Evolutionary conservation across 2,113 vertebrate species (phyloP).

Genomic region (Anhinga rufa): DNA sequence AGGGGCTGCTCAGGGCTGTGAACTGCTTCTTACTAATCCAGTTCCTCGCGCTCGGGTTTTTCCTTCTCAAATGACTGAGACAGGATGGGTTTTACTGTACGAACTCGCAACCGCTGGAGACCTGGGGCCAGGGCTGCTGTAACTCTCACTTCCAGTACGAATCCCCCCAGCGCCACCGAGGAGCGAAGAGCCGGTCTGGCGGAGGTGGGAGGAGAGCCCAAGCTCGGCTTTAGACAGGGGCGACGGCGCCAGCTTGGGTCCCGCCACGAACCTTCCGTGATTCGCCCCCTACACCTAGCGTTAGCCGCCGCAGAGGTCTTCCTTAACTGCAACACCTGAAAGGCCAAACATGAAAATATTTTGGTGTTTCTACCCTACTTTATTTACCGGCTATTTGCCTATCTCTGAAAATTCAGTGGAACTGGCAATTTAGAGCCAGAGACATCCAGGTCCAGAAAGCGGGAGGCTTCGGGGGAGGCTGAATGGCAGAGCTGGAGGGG

Average conservation of each 20-base stretch:
- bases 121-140: neutral
- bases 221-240: fast-evolving
- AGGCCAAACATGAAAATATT: neutral
- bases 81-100: neutral
- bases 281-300: neutral
- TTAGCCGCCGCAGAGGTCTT: neutral
- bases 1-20: fast-evolving
- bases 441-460: neutral
- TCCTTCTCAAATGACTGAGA: fast-evolving
- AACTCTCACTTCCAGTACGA: fast-evolving
- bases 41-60: fast-evolving
- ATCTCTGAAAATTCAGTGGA: neutral
- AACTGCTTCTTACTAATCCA: fast-evolving
- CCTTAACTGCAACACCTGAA: neutral
- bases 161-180: fast-evolving
- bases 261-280: neutral
- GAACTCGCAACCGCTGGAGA: fast-evolving
- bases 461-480: neutral
- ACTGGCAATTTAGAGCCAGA: neutral
- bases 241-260: neutral
- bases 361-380: neutral
- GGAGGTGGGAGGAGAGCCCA: neutral
- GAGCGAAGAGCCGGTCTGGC: neutral
- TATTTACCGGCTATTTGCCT: neutral
- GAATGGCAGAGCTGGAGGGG: fast-evolving